phyloP scores from a whole-genome alignment of 1,140 invertebrate species.

The Lysiphlebus fabarum region DNA sequence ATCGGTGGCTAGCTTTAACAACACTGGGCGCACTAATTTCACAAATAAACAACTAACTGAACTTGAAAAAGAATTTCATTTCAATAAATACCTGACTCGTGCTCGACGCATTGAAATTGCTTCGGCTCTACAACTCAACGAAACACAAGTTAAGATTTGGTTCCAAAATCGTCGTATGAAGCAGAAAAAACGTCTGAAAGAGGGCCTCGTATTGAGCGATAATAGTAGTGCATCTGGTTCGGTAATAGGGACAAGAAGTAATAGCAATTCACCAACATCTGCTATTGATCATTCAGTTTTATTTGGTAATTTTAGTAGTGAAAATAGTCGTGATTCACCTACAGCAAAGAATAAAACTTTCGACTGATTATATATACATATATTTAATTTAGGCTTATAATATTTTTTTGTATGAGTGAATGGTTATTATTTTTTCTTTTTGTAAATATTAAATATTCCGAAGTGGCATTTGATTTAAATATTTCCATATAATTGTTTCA shows the following conservation, averaged over 20 bases:
- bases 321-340: slow-evolving; percentile 45
- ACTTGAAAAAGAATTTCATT: slow-evolving; percentile 98
- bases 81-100: slow-evolving; percentile 97
- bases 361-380: no score
- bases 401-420: no score
- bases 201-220: slow-evolving; percentile 73
- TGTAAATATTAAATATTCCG: no score
- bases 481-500: no score
- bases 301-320: slow-evolving; percentile 19
- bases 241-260: slow-evolving; percentile 39
- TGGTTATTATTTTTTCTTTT: no score
- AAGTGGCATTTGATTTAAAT: no score
- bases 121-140: slow-evolving; percentile 90
- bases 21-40: slow-evolving; percentile 93
- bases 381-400: no score
- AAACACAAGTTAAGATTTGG: slow-evolving; percentile 83
- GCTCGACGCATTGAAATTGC: slow-evolving; percentile 97
- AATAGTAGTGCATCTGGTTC: slow-evolving; percentile 31
- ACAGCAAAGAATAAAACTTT: slow-evolving; percentile 45
- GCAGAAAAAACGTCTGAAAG: slow-evolving; percentile 90
- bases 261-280: slow-evolving; percentile 54
- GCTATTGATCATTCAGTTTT: slow-evolving; percentile 30
- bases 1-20: slow-evolving; percentile 61
- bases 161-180: slow-evolving; percentile 93
- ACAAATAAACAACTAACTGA: slow-evolving; percentile 99